Base-by-base conservation (phyloP, 2,888 invertebrate genomes). In the Poecilus cupreus region DNA sequence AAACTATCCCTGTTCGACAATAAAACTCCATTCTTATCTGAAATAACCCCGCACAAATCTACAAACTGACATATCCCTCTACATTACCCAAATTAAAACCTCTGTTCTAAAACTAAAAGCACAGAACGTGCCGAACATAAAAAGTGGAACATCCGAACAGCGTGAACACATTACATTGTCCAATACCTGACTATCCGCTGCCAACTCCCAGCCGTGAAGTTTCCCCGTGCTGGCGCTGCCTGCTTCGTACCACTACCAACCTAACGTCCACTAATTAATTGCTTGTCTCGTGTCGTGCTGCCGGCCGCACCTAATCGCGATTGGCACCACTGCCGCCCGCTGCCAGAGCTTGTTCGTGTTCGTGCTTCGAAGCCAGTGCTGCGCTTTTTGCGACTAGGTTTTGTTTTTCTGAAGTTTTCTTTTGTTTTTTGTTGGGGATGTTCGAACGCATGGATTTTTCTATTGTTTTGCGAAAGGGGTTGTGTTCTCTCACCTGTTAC, bases 251-350 rank as follows among this genome's bases (percentile, higher is more conserved):
- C n/a, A 32, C 37, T 68, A 16, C 39, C 39, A 68, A 39, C 43
- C 26, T 68, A 32, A 68, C 43, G 39, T 68, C 43, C 68, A 13
- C 68, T 68, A 68, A 68, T 68, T 68, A 68, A 68, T 68, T 68
- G 68, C 68, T 68, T 68, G 68, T 68, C 68, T 64, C 64, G 26
- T 64, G 64, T 64, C 64, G 64, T 64, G 43, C 43, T 68, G 68
- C 20, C 68, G 37, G 43, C 68, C 68, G 68, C 43, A 68, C 68
- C 68, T 68, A 68, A 68, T 68, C 68, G 39, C 68, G 68, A 68
- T 68, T 68, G 68, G 68, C 68, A 68, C 16, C 68, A 68, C 68
- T 68, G 68, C 22, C 11, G 49, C 4, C 49, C 16, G 51, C 18
- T 18, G 54, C 20, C 54, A 20, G 20, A 20, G 54, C 20, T 54